A percentile compares a stretch with the other conserved stretches of the same genome.
Evolutionary conservation across 2,113 vertebrate species (phyloP).

Genomic region (Plecotus auritus): DNA sequence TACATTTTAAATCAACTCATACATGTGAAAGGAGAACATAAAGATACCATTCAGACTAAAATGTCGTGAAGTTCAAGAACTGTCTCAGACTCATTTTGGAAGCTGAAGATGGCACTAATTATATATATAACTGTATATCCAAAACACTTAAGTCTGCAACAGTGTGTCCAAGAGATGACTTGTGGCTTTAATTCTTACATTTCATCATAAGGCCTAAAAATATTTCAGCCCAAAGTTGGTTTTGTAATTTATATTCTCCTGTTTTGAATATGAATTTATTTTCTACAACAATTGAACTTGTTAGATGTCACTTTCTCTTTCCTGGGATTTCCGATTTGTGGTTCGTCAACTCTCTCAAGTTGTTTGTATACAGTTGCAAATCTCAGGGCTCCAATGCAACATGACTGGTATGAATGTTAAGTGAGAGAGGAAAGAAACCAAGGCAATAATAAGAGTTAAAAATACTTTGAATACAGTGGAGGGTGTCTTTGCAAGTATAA

Average conservation of each 20-base stretch:
- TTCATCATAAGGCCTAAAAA: not conserved
- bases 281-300: not conserved
- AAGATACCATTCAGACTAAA: not conserved
- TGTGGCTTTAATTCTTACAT: not conserved
- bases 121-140: not conserved
- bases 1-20: not conserved
- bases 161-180: not conserved
- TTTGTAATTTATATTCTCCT: not conserved
- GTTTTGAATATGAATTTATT: not conserved
- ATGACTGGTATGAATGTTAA: not conserved
- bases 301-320: not conserved
- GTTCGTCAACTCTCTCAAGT: not conserved
- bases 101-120: not conserved
- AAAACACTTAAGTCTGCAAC: not conserved
- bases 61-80: not conserved
- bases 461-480: not conserved
- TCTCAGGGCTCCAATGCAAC: not conserved
- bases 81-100: not conserved
- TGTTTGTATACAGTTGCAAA: not conserved
- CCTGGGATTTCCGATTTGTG: not conserved
- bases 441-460: not conserved
- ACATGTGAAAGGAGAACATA: not conserved
- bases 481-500: not conserved
- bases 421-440: not conserved
- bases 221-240: not conserved